Evolutionary conservation across 1,140 invertebrate species (phyloP).

Genomic region (Pseudomyrmex concolor): DNA sequence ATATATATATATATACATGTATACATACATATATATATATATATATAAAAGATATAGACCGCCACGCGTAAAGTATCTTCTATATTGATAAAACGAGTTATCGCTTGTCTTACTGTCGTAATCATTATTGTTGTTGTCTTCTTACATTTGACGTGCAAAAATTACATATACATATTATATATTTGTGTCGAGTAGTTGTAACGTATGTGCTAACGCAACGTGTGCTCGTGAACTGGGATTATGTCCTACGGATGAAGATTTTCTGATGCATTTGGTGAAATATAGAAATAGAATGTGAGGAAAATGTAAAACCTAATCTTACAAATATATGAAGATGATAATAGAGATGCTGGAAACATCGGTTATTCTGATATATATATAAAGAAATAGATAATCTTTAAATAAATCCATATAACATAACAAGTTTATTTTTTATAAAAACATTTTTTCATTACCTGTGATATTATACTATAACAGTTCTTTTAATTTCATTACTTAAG

Average conservation of each 20-base stretch:
- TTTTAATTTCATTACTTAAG: too few relatives aligned
- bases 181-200: slow-evolving; percentile 73
- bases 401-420: too few relatives aligned
- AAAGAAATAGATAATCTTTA: too few relatives aligned
- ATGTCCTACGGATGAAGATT: slow-evolving; percentile 13
- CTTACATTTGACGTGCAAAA: slow-evolving; percentile 72
- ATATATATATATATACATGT: too few relatives aligned
- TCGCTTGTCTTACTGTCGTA: slow-evolving; percentile 70
- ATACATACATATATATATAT: too few relatives aligned
- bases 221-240: slow-evolving; percentile 18
- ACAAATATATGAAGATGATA: too few relatives aligned
- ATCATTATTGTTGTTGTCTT: slow-evolving; percentile 77
- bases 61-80: slow-evolving; percentile 53
- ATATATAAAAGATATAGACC: neutral
- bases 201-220: slow-evolving; percentile 41
- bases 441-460: too few relatives aligned
- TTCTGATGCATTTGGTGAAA: neutral
- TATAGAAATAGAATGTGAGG: neutral
- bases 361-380: too few relatives aligned
- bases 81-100: slow-evolving; percentile 59
- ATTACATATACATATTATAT: slow-evolving; percentile 66
- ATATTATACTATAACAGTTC: too few relatives aligned
- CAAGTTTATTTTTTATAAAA: too few relatives aligned
- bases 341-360: too few relatives aligned
- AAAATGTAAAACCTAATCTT: neutral